Evolutionary conservation across 1,140 invertebrate genomes (phyloP).

Genomic region (Conopomorpha cramerella): DNA sequence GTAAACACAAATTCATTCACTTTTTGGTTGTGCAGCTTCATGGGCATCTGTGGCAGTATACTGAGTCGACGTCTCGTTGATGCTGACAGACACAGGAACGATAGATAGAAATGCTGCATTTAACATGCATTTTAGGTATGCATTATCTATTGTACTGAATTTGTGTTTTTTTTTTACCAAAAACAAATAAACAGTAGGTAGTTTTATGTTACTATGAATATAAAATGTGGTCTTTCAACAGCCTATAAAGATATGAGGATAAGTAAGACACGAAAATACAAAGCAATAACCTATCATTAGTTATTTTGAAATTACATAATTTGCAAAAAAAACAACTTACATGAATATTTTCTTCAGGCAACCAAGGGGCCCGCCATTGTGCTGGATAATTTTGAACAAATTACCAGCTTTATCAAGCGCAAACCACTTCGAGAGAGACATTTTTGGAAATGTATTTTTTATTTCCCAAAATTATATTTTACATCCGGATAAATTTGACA

Average conservation of each 20-base stretch:
- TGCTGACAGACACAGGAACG: too few relatives aligned
- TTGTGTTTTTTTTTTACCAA: background rate
- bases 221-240: background rate
- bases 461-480: too few relatives aligned
- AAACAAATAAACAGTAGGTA: background rate
- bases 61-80: too few relatives aligned
- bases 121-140: background rate
- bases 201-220: background rate
- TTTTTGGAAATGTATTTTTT: conserved; percentile 13
- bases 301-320: conserved; percentile 22
- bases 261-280: conserved; percentile 17
- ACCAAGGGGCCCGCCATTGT: conserved; percentile 77
- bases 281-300: too few relatives aligned
- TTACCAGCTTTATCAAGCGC: conserved; percentile 75
- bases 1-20: background rate
- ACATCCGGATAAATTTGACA: too few relatives aligned
- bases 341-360: conserved; percentile 75
- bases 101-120: background rate
- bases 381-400: conserved; percentile 70
- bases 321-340: conserved; percentile 63
- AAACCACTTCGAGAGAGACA: conserved; percentile 43
- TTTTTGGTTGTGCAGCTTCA: background rate
- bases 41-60: too few relatives aligned
- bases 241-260: background rate
- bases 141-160: background rate